Evolutionary conservation across 1,140 invertebrate species (phyloP), one percentile per base, ranked within the genome.

Genomic region (Fragariocoptes setiger): DNA sequence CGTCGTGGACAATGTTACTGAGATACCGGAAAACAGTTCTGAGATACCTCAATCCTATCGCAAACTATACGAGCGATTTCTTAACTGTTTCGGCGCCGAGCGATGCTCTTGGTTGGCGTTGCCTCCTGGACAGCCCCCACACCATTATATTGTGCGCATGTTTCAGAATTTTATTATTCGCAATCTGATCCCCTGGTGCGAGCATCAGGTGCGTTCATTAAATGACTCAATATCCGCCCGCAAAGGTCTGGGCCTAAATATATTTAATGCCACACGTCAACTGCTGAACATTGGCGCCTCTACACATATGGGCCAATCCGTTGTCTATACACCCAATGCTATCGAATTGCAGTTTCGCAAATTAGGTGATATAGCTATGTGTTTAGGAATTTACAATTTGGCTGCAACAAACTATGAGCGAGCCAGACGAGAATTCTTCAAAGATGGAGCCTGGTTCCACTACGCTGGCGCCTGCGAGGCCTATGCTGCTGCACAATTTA

Each of bases 361-460:
- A 42, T 56, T 95, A 25, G 90, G 76, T 3, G 90, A 99, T 59
- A 59, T 97, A 0, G 85, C 79, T 55, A 94, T 97, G 53, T 71
- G 95, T 65, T 85, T 95, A 56, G 78, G 83, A 8, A 71, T 88
- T 49, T 95, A 94, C 60, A 69, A 72, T 46, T 61, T 76, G 40
- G 80, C 90, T 1, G 90, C 85, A 59, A 76, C 75, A 52, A 70
- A 76, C 0, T 99, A 94, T 59, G 83, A 95, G 55, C 71, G 76
- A 15, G 76, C 82, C 12, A 95, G 94, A 58, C 69, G 83, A 44
- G 90, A 97, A 53, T 95, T 95, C 57, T 75, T 76, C 50, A 74
- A 72, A 15, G 88, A 97, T 57, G 76, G 83, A 51, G 88, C 88
- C 0, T 95, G 85, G 86, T 60, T 92, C 13, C 82, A 88, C 56